A percentile compares a stretch with the other conserved stretches of the same genome.
phyloP scores from a whole-genome alignment of 2,888 invertebrate genomes.

The Ecdyonurus torrentis region DNA sequence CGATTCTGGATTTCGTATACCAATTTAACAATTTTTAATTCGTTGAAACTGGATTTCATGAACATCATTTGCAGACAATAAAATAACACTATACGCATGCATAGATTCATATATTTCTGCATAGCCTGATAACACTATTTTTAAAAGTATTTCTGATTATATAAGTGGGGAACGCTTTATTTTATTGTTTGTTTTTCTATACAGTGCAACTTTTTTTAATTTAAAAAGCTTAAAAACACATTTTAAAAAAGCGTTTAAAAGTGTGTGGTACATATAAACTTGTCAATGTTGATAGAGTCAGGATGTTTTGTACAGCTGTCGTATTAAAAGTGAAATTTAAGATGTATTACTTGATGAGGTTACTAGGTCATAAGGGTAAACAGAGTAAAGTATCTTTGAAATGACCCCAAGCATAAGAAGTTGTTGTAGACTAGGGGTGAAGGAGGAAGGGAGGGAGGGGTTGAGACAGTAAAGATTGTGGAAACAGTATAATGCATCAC shows the following conservation, averaged over 20 bases:
- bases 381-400: not conserved
- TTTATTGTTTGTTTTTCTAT: too few relatives aligned
- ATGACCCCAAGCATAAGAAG: not conserved
- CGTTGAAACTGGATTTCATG: too few relatives aligned
- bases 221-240: not conserved
- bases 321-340: not conserved
- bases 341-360: not conserved
- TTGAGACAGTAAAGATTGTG: not conserved
- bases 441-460: not conserved
- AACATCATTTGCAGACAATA: too few relatives aligned
- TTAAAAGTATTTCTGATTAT: too few relatives aligned
- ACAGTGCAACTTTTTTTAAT: not conserved
- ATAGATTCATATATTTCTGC: too few relatives aligned
- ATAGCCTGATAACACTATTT: too few relatives aligned
- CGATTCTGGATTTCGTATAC: too few relatives aligned
- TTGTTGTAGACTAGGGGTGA: not conserved
- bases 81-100: too few relatives aligned
- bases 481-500: not conserved
- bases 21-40: too few relatives aligned
- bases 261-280: not conserved
- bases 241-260: not conserved
- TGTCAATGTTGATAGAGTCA: not conserved
- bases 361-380: not conserved
- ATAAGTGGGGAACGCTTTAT: too few relatives aligned
- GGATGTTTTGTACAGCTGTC: not conserved